Evolutionary conservation across 2,113 vertebrate species (phyloP).

Genomic region (Phyllostomus hastatus): DNA sequence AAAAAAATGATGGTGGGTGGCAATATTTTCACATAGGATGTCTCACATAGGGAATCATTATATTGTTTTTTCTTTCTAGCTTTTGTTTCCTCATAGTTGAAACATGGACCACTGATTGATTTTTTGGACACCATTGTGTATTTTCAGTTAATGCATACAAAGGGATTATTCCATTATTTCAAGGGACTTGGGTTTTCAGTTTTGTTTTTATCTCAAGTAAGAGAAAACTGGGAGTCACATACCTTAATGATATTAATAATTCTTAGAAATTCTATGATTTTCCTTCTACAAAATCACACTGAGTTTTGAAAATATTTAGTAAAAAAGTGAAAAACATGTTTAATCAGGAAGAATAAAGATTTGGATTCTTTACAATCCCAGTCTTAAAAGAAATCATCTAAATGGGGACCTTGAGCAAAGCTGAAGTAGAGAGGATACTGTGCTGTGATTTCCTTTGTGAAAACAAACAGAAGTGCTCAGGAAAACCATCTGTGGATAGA

Average conservation of each 20-base stretch:
- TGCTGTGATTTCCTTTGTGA: neutral
- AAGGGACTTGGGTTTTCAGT: neutral
- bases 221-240: neutral
- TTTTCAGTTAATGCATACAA: neutral
- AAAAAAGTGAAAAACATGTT: neutral
- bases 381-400: neutral
- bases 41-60: conserved; percentile 38
- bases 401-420: neutral
- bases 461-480: neutral
- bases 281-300: neutral
- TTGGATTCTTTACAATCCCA: neutral
- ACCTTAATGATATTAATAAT: neutral
- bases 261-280: conserved; percentile 30
- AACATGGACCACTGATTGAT: neutral
- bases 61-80: conserved; percentile 16
- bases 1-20: conserved; percentile 34
- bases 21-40: conserved; percentile 39
- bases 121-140: conserved; percentile 27
- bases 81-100: conserved; percentile 14
- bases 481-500: neutral
- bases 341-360: neutral
- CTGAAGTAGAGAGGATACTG: neutral
- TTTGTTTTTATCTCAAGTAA: conserved; percentile 38
- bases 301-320: conserved; percentile 13
- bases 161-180: neutral